Percentiles rank a stretch among this genome's conserved stretches.
Conservation (phyloP, 1,140 invertebrate genomes). For the Ladona fulva region DNA sequence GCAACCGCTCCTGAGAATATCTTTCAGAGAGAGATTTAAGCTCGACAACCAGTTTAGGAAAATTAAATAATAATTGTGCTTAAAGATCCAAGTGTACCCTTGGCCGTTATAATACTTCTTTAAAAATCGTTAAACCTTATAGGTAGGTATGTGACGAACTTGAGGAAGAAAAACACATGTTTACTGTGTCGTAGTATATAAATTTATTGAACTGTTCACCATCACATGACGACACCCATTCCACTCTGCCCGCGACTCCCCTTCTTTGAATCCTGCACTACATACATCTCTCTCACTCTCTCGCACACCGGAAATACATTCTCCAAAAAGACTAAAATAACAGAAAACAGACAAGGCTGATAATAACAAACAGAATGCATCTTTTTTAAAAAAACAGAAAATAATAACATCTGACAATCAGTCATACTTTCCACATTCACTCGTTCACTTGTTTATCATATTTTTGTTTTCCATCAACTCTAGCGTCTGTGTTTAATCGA, state of each 20-base stretch:
- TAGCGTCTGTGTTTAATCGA: too few relatives aligned
- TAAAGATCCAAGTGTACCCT: too few relatives aligned
- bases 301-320: not conserved
- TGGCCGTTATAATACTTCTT: too few relatives aligned
- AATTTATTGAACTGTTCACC: constrained; percentile 10
- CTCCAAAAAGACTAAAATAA: not conserved
- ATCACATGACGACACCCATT: not conserved
- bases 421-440: not conserved
- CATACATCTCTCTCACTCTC: not conserved
- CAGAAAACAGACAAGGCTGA: not conserved
- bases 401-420: not conserved
- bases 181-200: constrained; percentile 4
- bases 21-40: too few relatives aligned
- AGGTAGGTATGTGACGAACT: too few relatives aligned
- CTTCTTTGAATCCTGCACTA: not conserved
- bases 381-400: not conserved
- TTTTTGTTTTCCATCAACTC: too few relatives aligned
- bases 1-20: too few relatives aligned
- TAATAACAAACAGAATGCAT: not conserved
- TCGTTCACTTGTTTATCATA: not conserved
- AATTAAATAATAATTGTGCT: too few relatives aligned
- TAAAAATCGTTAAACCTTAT: too few relatives aligned
- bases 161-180: not conserved
- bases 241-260: not conserved
- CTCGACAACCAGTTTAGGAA: too few relatives aligned